Conservation (phyloP, 2,888 invertebrate genomes). For the Stenodema calcarata region DNA sequence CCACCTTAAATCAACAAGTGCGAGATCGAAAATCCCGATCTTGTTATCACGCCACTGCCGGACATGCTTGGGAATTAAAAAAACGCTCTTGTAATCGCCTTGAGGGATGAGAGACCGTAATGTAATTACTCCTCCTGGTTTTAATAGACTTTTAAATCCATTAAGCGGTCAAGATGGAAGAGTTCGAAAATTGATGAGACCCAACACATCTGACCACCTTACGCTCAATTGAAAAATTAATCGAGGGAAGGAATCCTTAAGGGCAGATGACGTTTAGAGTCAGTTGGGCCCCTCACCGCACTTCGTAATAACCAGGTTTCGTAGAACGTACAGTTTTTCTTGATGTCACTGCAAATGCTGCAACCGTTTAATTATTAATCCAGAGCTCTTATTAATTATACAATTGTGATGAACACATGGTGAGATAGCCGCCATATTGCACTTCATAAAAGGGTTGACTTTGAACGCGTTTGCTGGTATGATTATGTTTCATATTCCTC, state of each 20-base stretch:
- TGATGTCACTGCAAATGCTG: slow-evolving; percentile 44
- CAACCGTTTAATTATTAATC: slow-evolving; percentile 43
- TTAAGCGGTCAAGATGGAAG: slow-evolving; percentile 39
- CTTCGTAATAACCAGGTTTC: slow-evolving; percentile 30
- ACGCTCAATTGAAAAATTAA: slow-evolving; percentile 44
- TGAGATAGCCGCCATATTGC: slow-evolving; percentile 37
- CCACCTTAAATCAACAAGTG: background rate
- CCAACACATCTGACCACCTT: slow-evolving; percentile 16
- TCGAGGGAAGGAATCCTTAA: slow-evolving; percentile 17
- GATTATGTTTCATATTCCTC: slow-evolving; percentile 41
- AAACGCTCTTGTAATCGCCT: background rate
- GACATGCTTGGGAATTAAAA: background rate
- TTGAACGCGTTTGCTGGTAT: slow-evolving; percentile 45
- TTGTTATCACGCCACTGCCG: background rate
- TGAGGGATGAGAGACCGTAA: background rate
- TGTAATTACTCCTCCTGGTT: background rate
- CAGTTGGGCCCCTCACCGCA: background rate
- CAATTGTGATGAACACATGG: slow-evolving; percentile 48
- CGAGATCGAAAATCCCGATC: background rate
- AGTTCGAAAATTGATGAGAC: slow-evolving; percentile 17
- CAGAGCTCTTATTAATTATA: slow-evolving; percentile 40
- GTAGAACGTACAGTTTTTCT: background rate
- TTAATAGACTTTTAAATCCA: slow-evolving; percentile 31
- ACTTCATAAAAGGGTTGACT: slow-evolving; percentile 43
- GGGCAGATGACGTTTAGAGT: slow-evolving; percentile 19